Evolutionary conservation across 2,888 invertebrate genomes (phyloP), one percentile per base, ranked within the genome.

Genomic region (Tigriopus californicus): DNA sequence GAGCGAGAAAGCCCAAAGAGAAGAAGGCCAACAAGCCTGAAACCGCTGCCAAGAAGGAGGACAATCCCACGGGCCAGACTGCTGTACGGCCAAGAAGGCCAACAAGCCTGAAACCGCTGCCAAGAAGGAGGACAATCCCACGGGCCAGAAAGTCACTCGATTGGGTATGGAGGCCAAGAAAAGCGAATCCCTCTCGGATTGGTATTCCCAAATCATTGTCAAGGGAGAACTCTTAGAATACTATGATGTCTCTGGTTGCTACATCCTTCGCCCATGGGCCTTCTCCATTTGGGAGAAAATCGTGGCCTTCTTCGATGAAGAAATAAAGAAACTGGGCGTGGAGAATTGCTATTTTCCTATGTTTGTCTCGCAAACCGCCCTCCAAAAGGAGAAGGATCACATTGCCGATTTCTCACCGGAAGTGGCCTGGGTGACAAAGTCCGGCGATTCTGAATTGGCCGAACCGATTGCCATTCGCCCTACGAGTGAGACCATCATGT

Each of bases 401-500:
- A 91, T 99, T 65, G 89, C 88, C 42, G 98, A 99, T 75, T 99
- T 99, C 75, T 87, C 97, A 0, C 98, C 98, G 1, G 98, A 99
- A 75, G 95, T 92, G 64, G 87, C 87, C 2, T 88, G 87, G 87
- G 87, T 74, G 73, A 99, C 98, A 0, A 90, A 83, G 71, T 95
- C 94, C 12, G 98, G 98, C 6, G 80, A 85, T 15, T 85, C 91
- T 0, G 92, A 97, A 62, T 75, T 99, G 68, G 91, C 94, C 0
- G 97, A 98, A 71, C 97, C 88, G 44, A 90, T 98, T 67, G 98
- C 98, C 49, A 84, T 98, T 62, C 80, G 98, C 59, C 98, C 98
- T 33, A 99, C 98, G 6, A 94, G 94, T 59, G 98, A 99, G 75
- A 99, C 98, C 3, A 94, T 89, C 60, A 99, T 99, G 97, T 99